Evolutionary conservation across 2,113 vertebrate genomes (phyloP), one percentile per base, ranked within the genome.

Genomic region (Trematomus loennbergii): DNA sequence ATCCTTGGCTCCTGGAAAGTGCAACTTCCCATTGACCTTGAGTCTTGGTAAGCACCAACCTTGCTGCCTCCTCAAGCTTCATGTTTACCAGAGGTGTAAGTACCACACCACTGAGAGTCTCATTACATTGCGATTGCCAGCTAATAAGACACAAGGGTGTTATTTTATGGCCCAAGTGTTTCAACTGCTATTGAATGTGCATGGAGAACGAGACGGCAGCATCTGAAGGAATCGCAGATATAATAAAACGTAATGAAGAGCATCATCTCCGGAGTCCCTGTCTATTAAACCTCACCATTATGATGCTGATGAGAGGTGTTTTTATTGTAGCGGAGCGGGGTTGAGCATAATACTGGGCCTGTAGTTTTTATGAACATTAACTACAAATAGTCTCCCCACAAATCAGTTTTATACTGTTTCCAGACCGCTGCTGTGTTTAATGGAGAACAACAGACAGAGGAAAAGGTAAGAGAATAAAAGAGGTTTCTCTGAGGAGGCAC

Each of bases 191-290:
- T 7, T 52, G 43, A 59, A 46, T 48, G 48, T 52, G 36, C 36
- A 40, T 40, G n/a, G 18, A 61, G 57, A 29, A 18, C 0, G 18
- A 55, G 60, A 25, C 18, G 54, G 63, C 52, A 55, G 6, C 76
- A 70, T 83, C 45, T 65, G 60, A 64, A 72, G 60, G 50, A 83
- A 72, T 6, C 48, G 15, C 43, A 13, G 52, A 53, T 81, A 45
- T 72, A 79, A 88, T 89, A 82, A 87, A 87, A 82, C 9, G 40
- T 81, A 88, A 85, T 82, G 84, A 81, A 74, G 75, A 83, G 82
- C 79, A 49, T 78, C 75, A 48, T 79, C 77, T 74, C 63, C 71
- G 77, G 67, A 78, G 79, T 62, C 63, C 49, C 57, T 40, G 81
- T 70, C 76, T 83, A 77, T 89, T 85, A 85, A 88, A 83, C 15